Evolutionary conservation across 2,113 vertebrate species (phyloP).

Genomic region (Melanocharis versteri): DNA sequence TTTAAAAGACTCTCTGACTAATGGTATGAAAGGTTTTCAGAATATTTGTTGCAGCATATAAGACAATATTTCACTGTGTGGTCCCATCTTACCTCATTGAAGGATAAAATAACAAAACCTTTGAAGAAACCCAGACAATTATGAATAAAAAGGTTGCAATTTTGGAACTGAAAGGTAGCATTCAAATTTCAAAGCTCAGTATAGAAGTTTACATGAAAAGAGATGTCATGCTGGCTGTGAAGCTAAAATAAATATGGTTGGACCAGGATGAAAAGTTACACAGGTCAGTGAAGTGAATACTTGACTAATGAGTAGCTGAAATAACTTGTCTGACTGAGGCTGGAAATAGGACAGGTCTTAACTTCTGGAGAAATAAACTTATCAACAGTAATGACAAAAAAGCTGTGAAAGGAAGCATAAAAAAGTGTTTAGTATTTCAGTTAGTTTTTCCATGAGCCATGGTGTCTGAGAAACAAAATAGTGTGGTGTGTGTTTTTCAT

Average conservation of each 20-base stretch:
- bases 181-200: not conserved
- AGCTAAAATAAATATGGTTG: not conserved
- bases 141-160: not conserved
- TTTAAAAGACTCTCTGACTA: not conserved
- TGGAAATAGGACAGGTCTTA: slow-evolving; percentile 13
- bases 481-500: not conserved
- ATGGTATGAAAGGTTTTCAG: not conserved
- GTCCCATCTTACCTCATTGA: not conserved
- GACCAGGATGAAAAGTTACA: not conserved
- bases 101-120: not conserved
- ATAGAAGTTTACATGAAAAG: not conserved
- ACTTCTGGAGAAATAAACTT: slow-evolving; percentile 55
- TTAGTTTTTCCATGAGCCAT: slow-evolving; percentile 25
- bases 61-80: not conserved
- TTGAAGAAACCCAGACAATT: not conserved
- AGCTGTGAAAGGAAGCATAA: slow-evolving; percentile 53
- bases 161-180: not conserved
- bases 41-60: not conserved
- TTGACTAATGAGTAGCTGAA: slow-evolving; percentile 17
- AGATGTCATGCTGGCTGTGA: not conserved
- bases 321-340: not conserved
- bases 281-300: not conserved
- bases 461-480: slow-evolving; percentile 30
- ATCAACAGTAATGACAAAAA: slow-evolving; percentile 55
- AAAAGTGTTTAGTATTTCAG: slow-evolving; percentile 47